Percentiles rank a stretch among this genome's conserved stretches.
These are phyloP conservation scores for Spea hammondii DNA, from an alignment of 2,797 vertebrate genomes.

Conservation along the genomic window DNA sequence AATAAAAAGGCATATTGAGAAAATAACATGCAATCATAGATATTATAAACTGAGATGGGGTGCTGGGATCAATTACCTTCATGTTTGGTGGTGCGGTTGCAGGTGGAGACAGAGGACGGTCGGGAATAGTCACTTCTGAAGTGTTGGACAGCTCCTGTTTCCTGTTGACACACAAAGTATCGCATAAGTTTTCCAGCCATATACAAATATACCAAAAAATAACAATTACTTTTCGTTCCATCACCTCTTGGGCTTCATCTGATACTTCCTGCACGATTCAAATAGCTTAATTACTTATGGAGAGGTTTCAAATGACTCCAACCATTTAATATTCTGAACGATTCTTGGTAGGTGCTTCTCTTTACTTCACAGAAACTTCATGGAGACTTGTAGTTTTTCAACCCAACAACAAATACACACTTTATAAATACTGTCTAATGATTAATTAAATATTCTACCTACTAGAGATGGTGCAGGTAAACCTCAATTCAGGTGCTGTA, in stretches of 20 bases:
- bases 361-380: slow-evolving; percentile 2
- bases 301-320: background rate
- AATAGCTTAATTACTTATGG: background rate
- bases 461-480: slow-evolving; percentile 39
- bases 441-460: background rate
- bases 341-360: background rate
- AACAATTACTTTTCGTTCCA: background rate
- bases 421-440: background rate
- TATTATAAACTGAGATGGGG: background rate
- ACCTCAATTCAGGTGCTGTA: slow-evolving; percentile 55
- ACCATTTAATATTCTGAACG: background rate
- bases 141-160: slow-evolving; percentile 92
- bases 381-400: background rate
- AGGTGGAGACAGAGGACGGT: slow-evolving; percentile 88
- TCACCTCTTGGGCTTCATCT: slow-evolving; percentile 3
- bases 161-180: slow-evolving; percentile 70
- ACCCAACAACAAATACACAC: too few relatives aligned
- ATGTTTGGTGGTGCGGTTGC: slow-evolving; percentile 89
- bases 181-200: background rate
- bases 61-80: slow-evolving; percentile 79
- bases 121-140: slow-evolving; percentile 75
- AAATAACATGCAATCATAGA: background rate
- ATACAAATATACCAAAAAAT: background rate
- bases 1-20: background rate
- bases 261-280: background rate